A percentile compares a stretch with the other conserved stretches of the same genome.
These are phyloP conservation scores for Octonoba sinensis DNA, from an alignment of 2,888 invertebrate species.

Conservation along the genomic window DNA sequence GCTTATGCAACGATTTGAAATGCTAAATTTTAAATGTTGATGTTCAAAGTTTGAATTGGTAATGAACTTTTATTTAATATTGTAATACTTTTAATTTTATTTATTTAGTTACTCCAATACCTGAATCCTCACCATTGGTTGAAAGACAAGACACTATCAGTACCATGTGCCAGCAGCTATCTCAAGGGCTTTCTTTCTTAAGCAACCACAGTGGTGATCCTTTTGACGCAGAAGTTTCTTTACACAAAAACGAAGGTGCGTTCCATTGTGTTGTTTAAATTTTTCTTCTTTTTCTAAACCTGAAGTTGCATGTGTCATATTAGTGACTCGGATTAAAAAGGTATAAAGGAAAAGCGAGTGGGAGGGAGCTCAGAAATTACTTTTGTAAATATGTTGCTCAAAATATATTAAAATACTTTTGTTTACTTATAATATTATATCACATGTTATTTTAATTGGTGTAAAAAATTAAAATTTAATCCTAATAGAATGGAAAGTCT, in stretches of 20 bases:
- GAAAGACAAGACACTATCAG: slow-evolving; percentile 76
- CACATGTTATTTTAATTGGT: no score
- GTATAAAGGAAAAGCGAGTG: no score
- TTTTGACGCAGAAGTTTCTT: slow-evolving; percentile 66
- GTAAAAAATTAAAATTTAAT: no score
- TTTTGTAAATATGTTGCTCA: no score
- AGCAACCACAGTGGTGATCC: slow-evolving; percentile 74
- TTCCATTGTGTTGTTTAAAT: neutral
- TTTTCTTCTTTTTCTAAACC: neutral
- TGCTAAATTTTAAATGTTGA: no score
- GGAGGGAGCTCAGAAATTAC: no score
- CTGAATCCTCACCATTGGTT: slow-evolving; percentile 79
- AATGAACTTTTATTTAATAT: no score
- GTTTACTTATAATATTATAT: no score
- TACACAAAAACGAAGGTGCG: slow-evolving; percentile 46
- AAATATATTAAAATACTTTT: no score
- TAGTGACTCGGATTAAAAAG: neutral
- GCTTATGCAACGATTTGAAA: no score
- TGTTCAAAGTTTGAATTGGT: no score
- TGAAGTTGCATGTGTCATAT: neutral
- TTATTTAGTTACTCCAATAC: slow-evolving; percentile 80
- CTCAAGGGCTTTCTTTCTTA: slow-evolving; percentile 82
- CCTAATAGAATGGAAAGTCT: no score
- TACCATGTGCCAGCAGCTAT: slow-evolving; percentile 83
- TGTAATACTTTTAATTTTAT: slow-evolving; percentile 17